Evolutionary conservation across 2,113 vertebrate genomes (phyloP).

Genomic region (Plectropomus leopardus): DNA sequence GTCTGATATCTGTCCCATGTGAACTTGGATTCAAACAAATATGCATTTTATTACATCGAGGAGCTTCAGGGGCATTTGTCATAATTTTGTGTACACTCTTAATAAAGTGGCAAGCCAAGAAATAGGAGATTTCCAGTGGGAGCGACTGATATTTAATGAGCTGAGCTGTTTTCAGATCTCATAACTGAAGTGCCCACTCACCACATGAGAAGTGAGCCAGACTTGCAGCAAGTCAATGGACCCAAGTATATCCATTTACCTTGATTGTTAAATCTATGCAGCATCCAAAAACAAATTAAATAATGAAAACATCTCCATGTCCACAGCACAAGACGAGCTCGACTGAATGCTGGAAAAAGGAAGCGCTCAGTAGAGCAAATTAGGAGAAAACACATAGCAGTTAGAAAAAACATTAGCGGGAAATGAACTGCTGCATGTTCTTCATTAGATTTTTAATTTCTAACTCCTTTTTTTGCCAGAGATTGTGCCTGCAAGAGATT

Average conservation of each 20-base stretch:
- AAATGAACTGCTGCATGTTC: constrained; percentile 32
- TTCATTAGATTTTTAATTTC: constrained; percentile 32
- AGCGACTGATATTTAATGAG: constrained; percentile 44
- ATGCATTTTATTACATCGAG: not conserved
- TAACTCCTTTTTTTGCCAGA: constrained; percentile 4
- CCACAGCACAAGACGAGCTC: not conserved
- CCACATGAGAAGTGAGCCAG: constrained; percentile 17
- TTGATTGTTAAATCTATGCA: constrained; percentile 39
- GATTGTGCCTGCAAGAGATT: constrained; percentile 27
- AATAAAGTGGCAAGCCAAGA: constrained; percentile 24
- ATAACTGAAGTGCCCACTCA: constrained; percentile 24
- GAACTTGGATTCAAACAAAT: not conserved
- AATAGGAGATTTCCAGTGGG: constrained; percentile 23
- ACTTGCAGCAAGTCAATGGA: constrained; percentile 30
- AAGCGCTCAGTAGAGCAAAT: constrained; percentile 23
- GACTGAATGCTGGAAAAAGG: constrained; percentile 11
- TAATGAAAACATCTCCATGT: constrained; percentile 8
- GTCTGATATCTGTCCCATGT: not conserved
- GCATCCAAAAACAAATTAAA: constrained; percentile 32
- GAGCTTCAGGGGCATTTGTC: not conserved
- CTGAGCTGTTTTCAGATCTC: constrained; percentile 20
- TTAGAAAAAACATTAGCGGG: constrained; percentile 7
- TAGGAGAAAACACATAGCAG: constrained; percentile 25
- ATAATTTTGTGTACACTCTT: constrained; percentile 2
- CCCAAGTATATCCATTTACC: constrained; percentile 28